Evolutionary conservation across 2,888 invertebrate species (phyloP).

Genomic region (Acanthoscelides obtectus): DNA sequence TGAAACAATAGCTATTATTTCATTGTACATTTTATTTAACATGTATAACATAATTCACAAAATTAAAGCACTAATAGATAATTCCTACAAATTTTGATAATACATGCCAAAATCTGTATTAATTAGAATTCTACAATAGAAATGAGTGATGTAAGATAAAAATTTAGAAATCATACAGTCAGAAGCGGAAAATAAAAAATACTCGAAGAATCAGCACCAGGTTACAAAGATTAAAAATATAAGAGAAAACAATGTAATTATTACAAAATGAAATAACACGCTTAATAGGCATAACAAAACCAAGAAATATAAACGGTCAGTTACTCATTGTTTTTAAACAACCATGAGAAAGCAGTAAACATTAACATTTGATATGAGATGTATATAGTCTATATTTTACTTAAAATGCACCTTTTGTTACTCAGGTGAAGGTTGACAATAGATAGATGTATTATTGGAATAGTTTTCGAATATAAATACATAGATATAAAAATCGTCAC

Average conservation of each 20-base stretch:
- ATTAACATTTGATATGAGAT: background rate
- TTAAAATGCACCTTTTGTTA: background rate
- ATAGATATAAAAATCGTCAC: background rate
- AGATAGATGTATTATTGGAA: background rate
- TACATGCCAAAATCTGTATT: conserved; percentile 19
- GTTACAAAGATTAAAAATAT: conserved; percentile 3
- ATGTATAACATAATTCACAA: conserved; percentile 30
- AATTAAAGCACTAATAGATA: conserved; percentile 30
- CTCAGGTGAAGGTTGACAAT: background rate
- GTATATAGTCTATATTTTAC: background rate
- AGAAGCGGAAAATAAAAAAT: conserved; percentile 1
- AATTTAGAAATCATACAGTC: background rate
- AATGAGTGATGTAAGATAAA: conserved; percentile 18
- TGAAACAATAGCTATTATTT: conserved; percentile 3
- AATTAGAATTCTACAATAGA: conserved; percentile 17
- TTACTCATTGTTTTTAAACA: background rate
- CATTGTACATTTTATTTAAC: conserved; percentile 30
- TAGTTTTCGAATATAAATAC: background rate
- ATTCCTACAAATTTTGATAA: conserved; percentile 21
- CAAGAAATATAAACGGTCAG: background rate
- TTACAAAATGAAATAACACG: background rate
- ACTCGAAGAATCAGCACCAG: conserved; percentile 11
- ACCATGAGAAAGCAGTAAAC: background rate
- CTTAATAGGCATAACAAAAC: background rate
- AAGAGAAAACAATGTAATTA: background rate